Conservation (phyloP, 2,888 invertebrate genomes). For the Parasteatoda lunata region DNA sequence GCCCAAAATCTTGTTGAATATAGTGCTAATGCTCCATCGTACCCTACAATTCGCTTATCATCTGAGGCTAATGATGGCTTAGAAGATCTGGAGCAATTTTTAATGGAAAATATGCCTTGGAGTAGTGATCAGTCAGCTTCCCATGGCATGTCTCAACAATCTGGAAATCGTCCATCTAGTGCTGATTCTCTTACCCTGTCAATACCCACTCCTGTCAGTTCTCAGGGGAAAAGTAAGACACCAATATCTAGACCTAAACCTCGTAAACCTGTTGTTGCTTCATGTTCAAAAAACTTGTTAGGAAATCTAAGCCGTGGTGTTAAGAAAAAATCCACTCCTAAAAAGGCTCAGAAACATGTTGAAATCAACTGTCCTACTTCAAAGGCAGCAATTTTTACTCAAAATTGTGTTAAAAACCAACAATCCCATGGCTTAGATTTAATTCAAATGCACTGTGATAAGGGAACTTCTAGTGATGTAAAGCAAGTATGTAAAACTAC, state of each 20-base stretch:
- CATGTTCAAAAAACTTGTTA: slow-evolving; percentile 66
- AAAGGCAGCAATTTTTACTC: slow-evolving; percentile 46
- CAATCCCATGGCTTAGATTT: slow-evolving; percentile 32
- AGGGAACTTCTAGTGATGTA: slow-evolving; percentile 26
- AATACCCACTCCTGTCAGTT: slow-evolving; percentile 35
- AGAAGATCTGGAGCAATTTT: slow-evolving; percentile 65
- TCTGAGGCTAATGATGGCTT: slow-evolving; percentile 60
- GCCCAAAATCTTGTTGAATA: slow-evolving; percentile 48
- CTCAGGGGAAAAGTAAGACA: slow-evolving; percentile 28
- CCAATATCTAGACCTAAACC: slow-evolving; percentile 49
- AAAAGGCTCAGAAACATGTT: slow-evolving; percentile 36
- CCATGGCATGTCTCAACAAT: slow-evolving; percentile 53
- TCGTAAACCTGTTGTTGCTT: slow-evolving; percentile 41
- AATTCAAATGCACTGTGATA: slow-evolving; percentile 36
- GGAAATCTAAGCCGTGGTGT: slow-evolving; percentile 65
- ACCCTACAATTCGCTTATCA: slow-evolving; percentile 52
- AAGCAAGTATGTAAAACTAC: slow-evolving; percentile 17
- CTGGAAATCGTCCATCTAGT: slow-evolving; percentile 63
- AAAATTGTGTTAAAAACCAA: slow-evolving; percentile 30
- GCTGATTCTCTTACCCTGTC: slow-evolving; percentile 60
- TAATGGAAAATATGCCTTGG: slow-evolving; percentile 65
- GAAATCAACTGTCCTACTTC: slow-evolving; percentile 23
- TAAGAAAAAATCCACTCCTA: slow-evolving; percentile 54
- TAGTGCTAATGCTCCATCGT: slow-evolving; percentile 30
- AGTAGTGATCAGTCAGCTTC: slow-evolving; percentile 50